Base-by-base conservation (phyloP, 2,888 invertebrate species). In the Sarcophaga rosellei region DNA sequence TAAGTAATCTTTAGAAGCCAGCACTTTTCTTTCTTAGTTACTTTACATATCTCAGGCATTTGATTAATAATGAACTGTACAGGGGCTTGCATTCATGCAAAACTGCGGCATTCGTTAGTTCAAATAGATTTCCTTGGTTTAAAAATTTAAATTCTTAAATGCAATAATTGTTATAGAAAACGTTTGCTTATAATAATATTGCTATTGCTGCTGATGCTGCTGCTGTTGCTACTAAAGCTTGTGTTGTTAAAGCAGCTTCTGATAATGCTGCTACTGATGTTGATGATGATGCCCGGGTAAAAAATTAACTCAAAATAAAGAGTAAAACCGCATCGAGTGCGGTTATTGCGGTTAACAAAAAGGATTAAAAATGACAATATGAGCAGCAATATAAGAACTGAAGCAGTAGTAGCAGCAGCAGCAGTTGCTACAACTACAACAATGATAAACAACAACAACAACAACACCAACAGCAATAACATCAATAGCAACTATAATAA, bases 331-430 rank as follows among this genome's bases (percentile, higher is more conserved):
- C 89, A 89, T 84, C 88, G 85, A 86, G 87, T 89, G 89, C 81
- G 89, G 89, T 89, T 88, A 84, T 87, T 88, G 89, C 69, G 89
- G 89, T 88, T 88, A 88, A 89, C 88, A 88, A 88, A 84, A 89
- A 88, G 89, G 89, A 89, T 89, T 88, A 88, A 88, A 86, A 88
- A 82, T 87, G 86, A 88, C 88, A 88, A 86, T 85, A 84, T 74
- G 81, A 88, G 86, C 87, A 88, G 81, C 78, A 86, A 82, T 84
- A 75, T 20, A 69, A 88, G 44, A 84, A 35, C 35, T 35, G 35
- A 78, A 82, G 68, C 70, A 61, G 11, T 69, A 85, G 81, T 69
- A 85, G 81, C 83, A 81, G 82, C 70, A 82, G 73, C 76, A 21
- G 12, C 59, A 66, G 63, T 72, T 17, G 68, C 57, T 74, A 20